These are phyloP conservation scores for Nipponacmea schrenckii DNA, from an alignment of 2,888 invertebrate genomes.

Conservation along the genomic window DNA sequence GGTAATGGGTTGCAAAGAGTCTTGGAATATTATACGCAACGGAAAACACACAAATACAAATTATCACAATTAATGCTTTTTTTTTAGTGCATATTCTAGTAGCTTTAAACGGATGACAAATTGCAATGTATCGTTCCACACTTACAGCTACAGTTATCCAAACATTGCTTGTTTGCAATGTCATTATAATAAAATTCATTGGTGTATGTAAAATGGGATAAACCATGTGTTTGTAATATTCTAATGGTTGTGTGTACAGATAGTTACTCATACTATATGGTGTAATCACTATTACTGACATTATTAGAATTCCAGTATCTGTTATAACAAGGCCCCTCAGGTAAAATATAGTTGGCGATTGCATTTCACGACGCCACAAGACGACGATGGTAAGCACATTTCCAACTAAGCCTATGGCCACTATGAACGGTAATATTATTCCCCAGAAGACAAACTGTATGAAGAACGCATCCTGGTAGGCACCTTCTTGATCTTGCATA, in stretches of 20 bases:
- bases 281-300: conserved; percentile 33
- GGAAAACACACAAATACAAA: conserved; percentile 42
- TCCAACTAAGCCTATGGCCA: conserved; percentile 55
- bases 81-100: conserved; percentile 49
- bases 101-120: conserved; percentile 61
- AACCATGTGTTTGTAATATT: conserved; percentile 45
- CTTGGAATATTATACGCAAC: conserved; percentile 58
- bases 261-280: conserved; percentile 39
- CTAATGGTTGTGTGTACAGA: conserved; percentile 34
- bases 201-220: conserved; percentile 58
- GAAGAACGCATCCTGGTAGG: conserved; percentile 31
- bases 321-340: conserved; percentile 55
- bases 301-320: conserved; percentile 51
- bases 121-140: conserved; percentile 61
- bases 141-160: conserved; percentile 63
- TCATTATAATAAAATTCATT: conserved; percentile 55
- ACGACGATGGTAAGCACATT: conserved; percentile 61
- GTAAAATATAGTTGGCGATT: conserved; percentile 57
- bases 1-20: conserved; percentile 44
- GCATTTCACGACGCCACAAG: conserved; percentile 59
- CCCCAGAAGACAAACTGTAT: conserved; percentile 58
- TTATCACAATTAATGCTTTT: conserved; percentile 51
- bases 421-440: conserved; percentile 52
- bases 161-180: conserved; percentile 59
- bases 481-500: conserved; percentile 36